Conservation (phyloP, 2,113 vertebrate species). For the Macroglossus sobrinus region DNA sequence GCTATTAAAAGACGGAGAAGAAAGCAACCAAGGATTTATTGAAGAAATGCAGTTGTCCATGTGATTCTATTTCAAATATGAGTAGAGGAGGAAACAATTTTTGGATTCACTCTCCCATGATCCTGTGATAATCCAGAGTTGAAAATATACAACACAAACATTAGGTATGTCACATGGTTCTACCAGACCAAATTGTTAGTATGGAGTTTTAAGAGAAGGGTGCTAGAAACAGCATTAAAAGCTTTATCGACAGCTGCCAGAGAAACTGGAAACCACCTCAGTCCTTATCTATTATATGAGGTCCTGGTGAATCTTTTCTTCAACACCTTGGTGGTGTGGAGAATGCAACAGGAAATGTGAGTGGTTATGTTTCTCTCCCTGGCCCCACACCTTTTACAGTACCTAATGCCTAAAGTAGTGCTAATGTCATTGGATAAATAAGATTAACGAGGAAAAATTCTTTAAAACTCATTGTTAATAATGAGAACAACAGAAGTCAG, state of each 20-base stretch:
- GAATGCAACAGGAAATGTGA: not conserved
- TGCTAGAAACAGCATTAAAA: not conserved
- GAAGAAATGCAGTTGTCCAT: not conserved
- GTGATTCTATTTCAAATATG: not conserved
- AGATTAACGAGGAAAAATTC: not conserved
- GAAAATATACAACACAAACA: not conserved
- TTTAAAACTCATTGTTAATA: not conserved
- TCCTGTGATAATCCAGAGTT: not conserved
- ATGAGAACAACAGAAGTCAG: not conserved
- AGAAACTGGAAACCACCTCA: not conserved
- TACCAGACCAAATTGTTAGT: not conserved
- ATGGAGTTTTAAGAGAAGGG: not conserved
- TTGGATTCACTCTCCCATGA: not conserved
- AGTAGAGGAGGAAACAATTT: not conserved
- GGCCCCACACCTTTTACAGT: not conserved
- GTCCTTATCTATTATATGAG: not conserved
- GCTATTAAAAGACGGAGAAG: not conserved
- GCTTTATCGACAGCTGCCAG: not conserved
- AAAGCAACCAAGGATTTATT: not conserved
- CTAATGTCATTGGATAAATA: not conserved
- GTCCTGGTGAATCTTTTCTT: not conserved
- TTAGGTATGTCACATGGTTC: too few species aligned
- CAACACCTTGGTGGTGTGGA: not conserved
- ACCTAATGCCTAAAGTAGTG: not conserved
- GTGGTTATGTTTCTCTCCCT: not conserved